phyloP scores from a whole-genome alignment of 2,113 vertebrate genomes.

The Menura novaehollandiae region DNA sequence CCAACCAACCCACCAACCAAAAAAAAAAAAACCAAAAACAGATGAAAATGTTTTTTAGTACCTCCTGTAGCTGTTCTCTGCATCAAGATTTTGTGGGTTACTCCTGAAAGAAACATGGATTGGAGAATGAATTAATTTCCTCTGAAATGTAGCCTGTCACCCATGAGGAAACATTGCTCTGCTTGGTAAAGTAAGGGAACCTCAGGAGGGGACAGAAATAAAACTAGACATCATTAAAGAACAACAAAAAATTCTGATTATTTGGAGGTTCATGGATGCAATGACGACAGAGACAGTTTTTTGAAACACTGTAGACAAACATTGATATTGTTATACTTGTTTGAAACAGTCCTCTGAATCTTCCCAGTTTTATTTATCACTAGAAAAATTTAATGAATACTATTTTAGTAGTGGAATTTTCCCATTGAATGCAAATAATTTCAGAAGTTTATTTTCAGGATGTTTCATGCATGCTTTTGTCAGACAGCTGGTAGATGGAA shows the following conservation, averaged over 20 bases:
- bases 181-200: not conserved
- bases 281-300: not conserved
- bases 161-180: not conserved
- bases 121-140: not conserved
- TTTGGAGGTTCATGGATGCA: not conserved
- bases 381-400: not conserved
- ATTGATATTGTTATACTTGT: not conserved
- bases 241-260: not conserved
- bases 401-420: constrained; percentile 30
- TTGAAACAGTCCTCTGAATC: not conserved
- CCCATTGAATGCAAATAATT: constrained; percentile 46
- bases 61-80: not conserved
- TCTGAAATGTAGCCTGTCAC: not conserved
- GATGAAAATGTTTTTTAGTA: not conserved
- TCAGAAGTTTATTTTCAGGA: constrained; percentile 59
- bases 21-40: no score
- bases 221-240: not conserved
- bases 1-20: not conserved
- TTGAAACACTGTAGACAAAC: not conserved
- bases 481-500: constrained; percentile 45
- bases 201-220: not conserved
- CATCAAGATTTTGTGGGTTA: not conserved
- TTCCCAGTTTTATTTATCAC: not conserved
- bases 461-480: constrained; percentile 24
- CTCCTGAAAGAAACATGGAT: not conserved